phyloP scores from a whole-genome alignment of 2,113 vertebrate genomes.

The Poecile atricapillus region DNA sequence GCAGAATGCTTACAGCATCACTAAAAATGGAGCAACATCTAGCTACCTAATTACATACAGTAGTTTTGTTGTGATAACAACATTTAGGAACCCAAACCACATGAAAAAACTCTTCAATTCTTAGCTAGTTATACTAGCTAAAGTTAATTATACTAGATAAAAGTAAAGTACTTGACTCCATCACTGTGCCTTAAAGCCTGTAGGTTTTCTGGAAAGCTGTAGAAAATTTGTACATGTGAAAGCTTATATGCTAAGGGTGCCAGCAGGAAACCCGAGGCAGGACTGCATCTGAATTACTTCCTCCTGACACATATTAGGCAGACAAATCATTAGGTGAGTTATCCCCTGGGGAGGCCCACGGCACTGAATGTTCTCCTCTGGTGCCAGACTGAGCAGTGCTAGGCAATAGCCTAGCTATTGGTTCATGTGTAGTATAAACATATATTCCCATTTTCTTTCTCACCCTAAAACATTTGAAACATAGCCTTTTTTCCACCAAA shows the following conservation, averaged over 20 bases:
- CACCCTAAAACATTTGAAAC: not conserved
- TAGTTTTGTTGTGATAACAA: not conserved
- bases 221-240: not conserved
- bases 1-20: not conserved
- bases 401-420: not conserved
- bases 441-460: not conserved
- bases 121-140: not conserved
- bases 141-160: not conserved
- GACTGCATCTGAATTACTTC: not conserved
- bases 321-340: not conserved
- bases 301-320: not conserved
- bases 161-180: not conserved
- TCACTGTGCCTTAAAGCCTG: accelerated
- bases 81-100: not conserved
- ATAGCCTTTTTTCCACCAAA: not conserved
- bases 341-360: not conserved
- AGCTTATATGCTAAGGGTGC: not conserved
- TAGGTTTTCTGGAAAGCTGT: not conserved
- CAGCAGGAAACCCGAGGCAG: not conserved
- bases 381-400: not conserved
- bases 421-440: not conserved
- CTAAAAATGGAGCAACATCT: not conserved
- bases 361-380: not conserved
- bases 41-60: not conserved
- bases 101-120: not conserved